These are phyloP conservation scores for Forbesichthys agassizii DNA, from an alignment of 2,113 vertebrate genomes.

Conservation along the genomic window DNA sequence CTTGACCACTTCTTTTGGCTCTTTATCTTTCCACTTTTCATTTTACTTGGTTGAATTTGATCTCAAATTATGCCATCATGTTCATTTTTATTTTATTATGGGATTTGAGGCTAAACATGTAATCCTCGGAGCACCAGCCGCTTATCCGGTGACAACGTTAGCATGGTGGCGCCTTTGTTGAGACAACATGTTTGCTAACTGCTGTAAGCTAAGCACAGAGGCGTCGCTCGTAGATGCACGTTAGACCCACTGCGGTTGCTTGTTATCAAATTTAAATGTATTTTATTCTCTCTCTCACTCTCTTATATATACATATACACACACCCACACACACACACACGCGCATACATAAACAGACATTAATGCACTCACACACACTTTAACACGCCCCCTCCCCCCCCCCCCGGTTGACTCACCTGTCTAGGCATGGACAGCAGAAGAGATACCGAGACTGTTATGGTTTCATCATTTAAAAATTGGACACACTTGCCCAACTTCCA, in stretches of 20 bases:
- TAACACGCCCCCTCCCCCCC: not conserved
- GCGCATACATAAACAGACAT: constrained; percentile 37
- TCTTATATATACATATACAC: constrained; percentile 36
- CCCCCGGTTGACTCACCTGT: constrained; percentile 69
- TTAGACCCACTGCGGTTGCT: constrained; percentile 19
- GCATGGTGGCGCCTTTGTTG: constrained; percentile 18
- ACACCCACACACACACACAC: constrained; percentile 27
- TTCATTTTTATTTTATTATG: constrained; percentile 69
- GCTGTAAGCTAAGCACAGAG: constrained; percentile 47
- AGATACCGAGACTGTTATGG: constrained; percentile 65
- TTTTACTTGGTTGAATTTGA: constrained; percentile 72
- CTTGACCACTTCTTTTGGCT: constrained; percentile 85
- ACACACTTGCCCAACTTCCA: constrained; percentile 59
- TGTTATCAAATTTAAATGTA: not conserved
- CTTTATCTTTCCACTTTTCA: constrained; percentile 52
- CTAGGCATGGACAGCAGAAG: constrained; percentile 76
- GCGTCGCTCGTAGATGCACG: constrained; percentile 27
- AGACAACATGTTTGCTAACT: constrained; percentile 34
- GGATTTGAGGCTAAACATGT: constrained; percentile 50
- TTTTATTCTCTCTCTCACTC: not conserved
- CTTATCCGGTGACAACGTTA: not conserved
- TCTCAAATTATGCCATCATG: constrained; percentile 22
- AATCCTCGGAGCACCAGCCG: constrained; percentile 35
- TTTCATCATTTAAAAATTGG: constrained; percentile 74
- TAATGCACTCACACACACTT: not conserved